Conservation (phyloP, 1,140 invertebrate genomes). For the Dryas iulia region DNA sequence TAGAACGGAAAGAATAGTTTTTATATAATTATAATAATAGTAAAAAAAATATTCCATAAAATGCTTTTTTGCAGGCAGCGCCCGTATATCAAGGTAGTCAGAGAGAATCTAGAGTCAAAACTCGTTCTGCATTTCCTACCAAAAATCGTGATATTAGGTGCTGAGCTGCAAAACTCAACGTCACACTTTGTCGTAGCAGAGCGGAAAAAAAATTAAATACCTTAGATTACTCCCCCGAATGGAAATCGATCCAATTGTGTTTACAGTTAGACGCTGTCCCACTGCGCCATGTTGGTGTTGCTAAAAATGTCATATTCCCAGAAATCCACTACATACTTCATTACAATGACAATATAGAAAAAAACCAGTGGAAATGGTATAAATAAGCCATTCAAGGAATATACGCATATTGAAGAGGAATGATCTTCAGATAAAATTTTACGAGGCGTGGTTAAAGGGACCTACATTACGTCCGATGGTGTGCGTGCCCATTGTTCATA, state of each 20-base stretch:
- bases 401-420: slow-evolving; percentile 28
- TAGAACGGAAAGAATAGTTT: no score
- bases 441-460: slow-evolving; percentile 29
- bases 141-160: no score
- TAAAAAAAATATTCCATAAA: no score
- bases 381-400: slow-evolving; percentile 23
- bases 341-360: background rate
- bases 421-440: slow-evolving; percentile 34
- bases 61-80: no score
- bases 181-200: no score
- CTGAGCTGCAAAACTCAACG: no score
- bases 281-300: background rate
- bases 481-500: slow-evolving; percentile 17
- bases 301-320: background rate
- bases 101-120: no score
- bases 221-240: no score
- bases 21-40: no score
- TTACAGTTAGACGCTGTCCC: background rate
- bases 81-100: no score
- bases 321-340: background rate
- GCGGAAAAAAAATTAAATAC: no score
- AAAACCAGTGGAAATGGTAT: slow-evolving; percentile 18
- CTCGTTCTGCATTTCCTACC: no score
- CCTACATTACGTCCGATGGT: slow-evolving; percentile 8
- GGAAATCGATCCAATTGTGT: background rate